phyloP scores from a whole-genome alignment of 2,113 vertebrate genomes.

The Thalassarche chlororhynchos region DNA sequence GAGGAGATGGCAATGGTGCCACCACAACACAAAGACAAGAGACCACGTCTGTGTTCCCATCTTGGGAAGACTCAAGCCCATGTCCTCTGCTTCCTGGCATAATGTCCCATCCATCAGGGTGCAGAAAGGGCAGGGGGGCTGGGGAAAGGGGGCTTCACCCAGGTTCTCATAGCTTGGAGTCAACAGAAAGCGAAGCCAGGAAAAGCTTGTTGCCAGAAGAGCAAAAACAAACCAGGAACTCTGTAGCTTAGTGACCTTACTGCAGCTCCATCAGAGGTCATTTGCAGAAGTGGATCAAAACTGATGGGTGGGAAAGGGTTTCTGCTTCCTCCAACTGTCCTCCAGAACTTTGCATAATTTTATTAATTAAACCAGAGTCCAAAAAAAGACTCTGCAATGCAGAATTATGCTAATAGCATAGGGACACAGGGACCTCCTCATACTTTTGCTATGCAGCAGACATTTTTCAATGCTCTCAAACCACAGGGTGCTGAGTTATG shows the following conservation, averaged over 20 bases:
- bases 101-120: background rate
- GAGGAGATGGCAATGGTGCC: accelerated
- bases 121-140: background rate
- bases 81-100: background rate
- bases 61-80: background rate
- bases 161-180: background rate
- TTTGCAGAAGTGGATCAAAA: background rate
- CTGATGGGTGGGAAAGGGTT: background rate
- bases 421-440: background rate
- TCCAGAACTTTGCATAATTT: background rate
- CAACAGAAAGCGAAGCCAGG: background rate
- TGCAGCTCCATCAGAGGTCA: background rate
- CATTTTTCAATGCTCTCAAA: background rate
- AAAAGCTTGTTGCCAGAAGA: background rate
- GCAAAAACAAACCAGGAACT: background rate
- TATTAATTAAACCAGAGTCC: background rate
- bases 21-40: accelerated
- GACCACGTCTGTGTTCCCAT: accelerated
- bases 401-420: background rate
- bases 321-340: background rate
- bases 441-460: background rate
- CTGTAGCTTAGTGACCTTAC: background rate
- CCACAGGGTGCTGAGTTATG: background rate
- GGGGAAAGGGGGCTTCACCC: background rate
- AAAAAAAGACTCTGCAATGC: background rate